Base-by-base conservation (phyloP, 2,113 vertebrate genomes). In the Xenus cinereus region DNA sequence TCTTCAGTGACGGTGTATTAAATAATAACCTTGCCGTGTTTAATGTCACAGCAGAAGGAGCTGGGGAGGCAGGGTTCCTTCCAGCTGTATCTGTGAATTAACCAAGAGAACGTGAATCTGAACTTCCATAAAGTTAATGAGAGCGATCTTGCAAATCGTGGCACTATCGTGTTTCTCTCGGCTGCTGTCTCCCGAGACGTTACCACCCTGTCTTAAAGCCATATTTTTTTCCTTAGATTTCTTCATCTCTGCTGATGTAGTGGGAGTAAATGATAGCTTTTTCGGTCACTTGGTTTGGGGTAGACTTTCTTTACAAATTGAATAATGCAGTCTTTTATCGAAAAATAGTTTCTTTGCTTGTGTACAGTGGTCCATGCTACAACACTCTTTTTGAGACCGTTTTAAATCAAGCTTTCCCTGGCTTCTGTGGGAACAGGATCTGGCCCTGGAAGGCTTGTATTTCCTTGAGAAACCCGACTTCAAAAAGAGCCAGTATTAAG, bases 21-120 rank as follows among this genome's bases (percentile, higher is more conserved):
- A 96, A 87, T 86, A 85, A 97, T 98, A 98, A 98, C 96, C 97
- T 98, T 98, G 97, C 97, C 96, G 81, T 60, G 89, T 93, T 95
- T 98, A 97, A 97, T 97, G 97, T 97, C 96, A 96, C 37, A 15
- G 92, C 82, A 88, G 94, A 95, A 98, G 95, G 91, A 95, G 95
- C 91, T 94, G 94, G 86, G 89, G 90, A 95, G 87, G 69, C 75
- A 77, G 95, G 64, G 71, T 66, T 89, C 95, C 91, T 94, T 77
- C 94, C 87, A 76, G 76, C 91, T 81, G 51, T 90, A 60, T 96
- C 56, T 18, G 63, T 97, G 96, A 96, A 97, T 97, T 96, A 94
- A 91, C 87, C 26, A 48, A 77, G 43, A 28, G 81, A 92, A 83
- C 4, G 3, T 35, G 83, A 82, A 56, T 78, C 51, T 84, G 93